Percentiles rank a stretch among this genome's conserved stretches.
Evolutionary conservation across 2,113 vertebrate species (phyloP).

Genomic region (Zeus faber): DNA sequence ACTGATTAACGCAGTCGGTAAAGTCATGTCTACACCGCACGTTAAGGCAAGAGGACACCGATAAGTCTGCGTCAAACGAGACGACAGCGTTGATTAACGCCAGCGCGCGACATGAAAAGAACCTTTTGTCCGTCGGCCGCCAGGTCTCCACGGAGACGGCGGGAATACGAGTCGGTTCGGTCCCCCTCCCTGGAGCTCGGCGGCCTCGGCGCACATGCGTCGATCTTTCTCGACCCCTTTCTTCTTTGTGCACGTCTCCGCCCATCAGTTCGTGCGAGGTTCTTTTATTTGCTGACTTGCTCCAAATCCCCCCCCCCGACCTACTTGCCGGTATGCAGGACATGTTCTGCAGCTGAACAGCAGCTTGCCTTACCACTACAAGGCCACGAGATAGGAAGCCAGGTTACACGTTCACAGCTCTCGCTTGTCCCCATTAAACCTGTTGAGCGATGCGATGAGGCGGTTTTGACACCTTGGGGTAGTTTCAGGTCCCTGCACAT

Average conservation of each 20-base stretch:
- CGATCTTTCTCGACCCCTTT: conserved; percentile 6
- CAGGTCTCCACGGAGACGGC: conserved; percentile 24
- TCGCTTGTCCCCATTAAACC: too few relatives aligned
- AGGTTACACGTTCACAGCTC: conserved; percentile 16
- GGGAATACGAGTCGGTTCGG: conserved; percentile 28
- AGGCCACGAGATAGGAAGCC: too few relatives aligned
- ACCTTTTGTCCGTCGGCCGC: conserved; percentile 56
- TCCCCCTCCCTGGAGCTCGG: conserved; percentile 11
- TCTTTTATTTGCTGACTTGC: conserved; percentile 20
- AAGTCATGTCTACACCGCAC: conserved; percentile 70
- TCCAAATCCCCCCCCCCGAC: neutral
- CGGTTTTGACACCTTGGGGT: too few relatives aligned
- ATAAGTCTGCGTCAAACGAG: conserved; percentile 58
- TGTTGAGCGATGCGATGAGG: too few relatives aligned
- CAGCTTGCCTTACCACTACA: too few relatives aligned
- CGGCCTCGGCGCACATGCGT: conserved; percentile 9
- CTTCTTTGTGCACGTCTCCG: conserved; percentile 23
- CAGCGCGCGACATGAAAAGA: too few relatives aligned
- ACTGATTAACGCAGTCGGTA: conserved; percentile 26
- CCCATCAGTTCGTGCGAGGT: neutral
- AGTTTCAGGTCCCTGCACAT: conserved; percentile 21
- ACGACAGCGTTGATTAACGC: conserved; percentile 48
- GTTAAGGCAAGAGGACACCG: conserved; percentile 61
- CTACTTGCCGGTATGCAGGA: conserved; percentile 20
- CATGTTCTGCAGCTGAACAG: conserved; percentile 12